These are phyloP conservation scores for Xestia rhomboidea DNA, from an alignment of 2,888 invertebrate species.

Conservation along the genomic window DNA sequence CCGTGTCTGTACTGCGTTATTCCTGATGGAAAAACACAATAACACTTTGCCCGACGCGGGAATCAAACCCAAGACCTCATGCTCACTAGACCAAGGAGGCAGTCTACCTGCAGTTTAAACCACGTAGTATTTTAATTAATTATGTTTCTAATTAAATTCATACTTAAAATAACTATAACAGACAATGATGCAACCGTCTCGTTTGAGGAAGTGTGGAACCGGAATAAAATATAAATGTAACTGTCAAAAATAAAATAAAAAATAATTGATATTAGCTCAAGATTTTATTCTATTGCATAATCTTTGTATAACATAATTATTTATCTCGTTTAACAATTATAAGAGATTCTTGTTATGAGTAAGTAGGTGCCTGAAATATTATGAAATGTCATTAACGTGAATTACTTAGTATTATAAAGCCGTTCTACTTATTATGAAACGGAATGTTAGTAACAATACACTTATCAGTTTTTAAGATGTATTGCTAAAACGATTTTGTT, in stretches of 20 bases:
- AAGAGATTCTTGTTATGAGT: constrained; percentile 12
- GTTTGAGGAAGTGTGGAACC: constrained; percentile 32
- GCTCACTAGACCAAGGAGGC: background rate
- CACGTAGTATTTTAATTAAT: background rate
- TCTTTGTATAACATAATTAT: constrained; percentile 12
- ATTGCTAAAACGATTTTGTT: constrained; percentile 5
- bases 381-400: constrained; percentile 30
- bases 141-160: background rate
- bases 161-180: background rate
- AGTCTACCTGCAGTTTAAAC: background rate
- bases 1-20: too few relatives aligned
- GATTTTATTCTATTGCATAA: constrained; percentile 35
- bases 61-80: too few relatives aligned
- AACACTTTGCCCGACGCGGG: too few relatives aligned
- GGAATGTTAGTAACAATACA: background rate
- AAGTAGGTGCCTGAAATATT: constrained; percentile 25
- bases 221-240: constrained; percentile 15
- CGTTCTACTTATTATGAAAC: constrained; percentile 28
- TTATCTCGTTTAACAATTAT: constrained; percentile 31
- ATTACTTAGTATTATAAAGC: background rate
- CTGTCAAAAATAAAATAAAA: constrained; percentile 41
- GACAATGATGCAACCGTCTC: constrained; percentile 30
- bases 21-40: too few relatives aligned
- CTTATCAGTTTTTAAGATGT: constrained; percentile 4
- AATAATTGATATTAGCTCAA: constrained; percentile 22